Evolutionary conservation across 2,888 invertebrate species (phyloP).

Genomic region (Troides aeacus): DNA sequence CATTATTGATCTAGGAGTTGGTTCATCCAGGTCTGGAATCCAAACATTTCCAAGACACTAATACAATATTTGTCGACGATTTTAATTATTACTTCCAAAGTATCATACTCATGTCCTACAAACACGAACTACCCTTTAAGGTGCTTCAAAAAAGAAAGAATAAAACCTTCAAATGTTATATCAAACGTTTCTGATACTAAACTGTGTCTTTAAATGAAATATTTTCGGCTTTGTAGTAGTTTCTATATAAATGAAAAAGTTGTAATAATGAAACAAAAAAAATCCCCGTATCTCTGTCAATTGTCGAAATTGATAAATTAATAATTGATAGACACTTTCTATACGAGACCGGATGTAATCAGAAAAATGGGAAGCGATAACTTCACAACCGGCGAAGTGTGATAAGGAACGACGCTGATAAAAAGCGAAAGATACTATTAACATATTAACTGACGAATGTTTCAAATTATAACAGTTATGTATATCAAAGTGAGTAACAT

Average conservation of each 20-base stretch:
- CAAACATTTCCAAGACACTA: too few relatives aligned
- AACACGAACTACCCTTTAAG: too few relatives aligned
- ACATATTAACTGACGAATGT: neutral
- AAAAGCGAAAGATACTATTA: neutral
- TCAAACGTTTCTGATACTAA: too few relatives aligned
- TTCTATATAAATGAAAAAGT: neutral
- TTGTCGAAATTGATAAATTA: slow-evolving; percentile 6
- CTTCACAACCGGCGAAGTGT: neutral
- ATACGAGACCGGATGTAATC: slow-evolving; percentile 7
- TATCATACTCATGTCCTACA: too few relatives aligned
- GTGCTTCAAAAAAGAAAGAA: too few relatives aligned
- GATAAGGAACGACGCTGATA: slow-evolving; percentile 1
- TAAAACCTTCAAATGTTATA: too few relatives aligned
- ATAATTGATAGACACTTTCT: slow-evolving; percentile 11
- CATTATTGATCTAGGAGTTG: too few relatives aligned
- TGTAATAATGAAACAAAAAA: neutral
- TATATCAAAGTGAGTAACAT: neutral
- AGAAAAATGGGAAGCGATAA: slow-evolving; percentile 5
- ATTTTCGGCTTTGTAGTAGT: neutral
- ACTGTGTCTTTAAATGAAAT: too few relatives aligned
- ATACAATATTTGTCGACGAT: too few relatives aligned
- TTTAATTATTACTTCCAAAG: too few relatives aligned
- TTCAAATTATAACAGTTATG: neutral
- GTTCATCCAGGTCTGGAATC: too few relatives aligned
- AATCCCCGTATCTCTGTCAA: neutral